Evolutionary conservation across 2,888 invertebrate species (phyloP).

Genomic region (Baronia brevicornis): DNA sequence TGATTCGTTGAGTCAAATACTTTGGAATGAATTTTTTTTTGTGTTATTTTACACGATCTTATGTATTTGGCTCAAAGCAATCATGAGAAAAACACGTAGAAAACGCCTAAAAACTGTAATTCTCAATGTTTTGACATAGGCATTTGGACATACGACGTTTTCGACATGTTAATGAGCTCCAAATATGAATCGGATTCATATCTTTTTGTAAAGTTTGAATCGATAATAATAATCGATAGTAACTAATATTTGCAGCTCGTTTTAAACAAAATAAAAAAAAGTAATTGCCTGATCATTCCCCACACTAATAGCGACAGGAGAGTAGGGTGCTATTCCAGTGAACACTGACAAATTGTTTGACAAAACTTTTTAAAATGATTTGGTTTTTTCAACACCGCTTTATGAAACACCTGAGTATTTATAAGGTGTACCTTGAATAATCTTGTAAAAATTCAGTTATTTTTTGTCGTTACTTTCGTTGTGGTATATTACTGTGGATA

Average conservation of each 20-base stretch:
- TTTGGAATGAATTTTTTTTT: not conserved
- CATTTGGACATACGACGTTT: constrained; percentile 10
- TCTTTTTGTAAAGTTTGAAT: no score
- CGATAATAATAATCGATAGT: no score
- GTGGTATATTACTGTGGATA: no score
- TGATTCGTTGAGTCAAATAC: not conserved
- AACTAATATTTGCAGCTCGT: constrained; percentile 29
- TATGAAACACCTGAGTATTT: no score
- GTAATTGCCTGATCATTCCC: constrained; percentile 47
- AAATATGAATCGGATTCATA: not conserved
- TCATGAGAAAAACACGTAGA: no score
- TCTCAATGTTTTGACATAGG: constrained; percentile 9
- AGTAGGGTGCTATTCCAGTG: constrained; percentile 64
- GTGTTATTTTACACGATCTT: no score
- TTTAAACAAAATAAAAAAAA: constrained; percentile 31
- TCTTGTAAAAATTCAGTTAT: no score
- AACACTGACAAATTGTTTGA: constrained; percentile 38
- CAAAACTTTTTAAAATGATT: constrained; percentile 37
- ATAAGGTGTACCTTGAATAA: no score
- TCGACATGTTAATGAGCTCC: constrained; percentile 3
- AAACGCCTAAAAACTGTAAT: no score
- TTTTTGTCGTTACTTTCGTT: no score
- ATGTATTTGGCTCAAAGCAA: no score
- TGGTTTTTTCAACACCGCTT: no score
- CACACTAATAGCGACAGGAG: constrained; percentile 69